Conservation (phyloP, 2,888 invertebrate species). For the Barypeithes pellucidus region DNA sequence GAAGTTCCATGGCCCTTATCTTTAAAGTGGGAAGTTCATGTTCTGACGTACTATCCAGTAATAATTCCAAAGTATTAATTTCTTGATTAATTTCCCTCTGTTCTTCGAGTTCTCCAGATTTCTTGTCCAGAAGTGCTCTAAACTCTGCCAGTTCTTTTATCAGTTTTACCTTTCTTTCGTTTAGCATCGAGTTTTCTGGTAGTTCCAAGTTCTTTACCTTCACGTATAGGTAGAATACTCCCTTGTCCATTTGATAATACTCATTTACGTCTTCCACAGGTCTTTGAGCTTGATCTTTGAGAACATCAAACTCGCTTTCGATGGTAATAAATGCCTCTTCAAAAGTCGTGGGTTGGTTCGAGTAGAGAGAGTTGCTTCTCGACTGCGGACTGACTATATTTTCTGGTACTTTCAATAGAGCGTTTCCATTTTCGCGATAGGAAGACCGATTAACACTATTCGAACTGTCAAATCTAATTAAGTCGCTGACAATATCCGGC, state of each 20-base stretch:
- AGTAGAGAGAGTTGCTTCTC: conserved; percentile 9
- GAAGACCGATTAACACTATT: neutral
- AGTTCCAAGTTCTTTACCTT: conserved; percentile 34
- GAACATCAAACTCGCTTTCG: conserved; percentile 36
- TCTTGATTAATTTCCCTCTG: conserved; percentile 28
- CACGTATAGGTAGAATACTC: conserved; percentile 41
- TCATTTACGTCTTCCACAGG: conserved; percentile 31
- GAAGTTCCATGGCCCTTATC: conserved; percentile 15
- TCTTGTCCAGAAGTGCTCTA: conserved; percentile 25
- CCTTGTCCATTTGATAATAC: conserved; percentile 48
- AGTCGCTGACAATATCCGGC: conserved; percentile 40
- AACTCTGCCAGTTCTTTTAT: conserved; percentile 35
- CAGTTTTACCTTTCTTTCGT: conserved; percentile 24
- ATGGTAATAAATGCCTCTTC: conserved; percentile 25
- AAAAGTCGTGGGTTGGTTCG: conserved; percentile 5
- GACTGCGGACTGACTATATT: neutral
- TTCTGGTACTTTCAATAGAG: conserved; percentile 1
- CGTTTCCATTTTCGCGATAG: neutral
- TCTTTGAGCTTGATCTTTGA: conserved; percentile 28
- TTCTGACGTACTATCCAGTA: conserved; percentile 31
- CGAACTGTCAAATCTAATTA: conserved; percentile 22
- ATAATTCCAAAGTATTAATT: conserved; percentile 30
- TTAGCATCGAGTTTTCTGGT: conserved; percentile 3
- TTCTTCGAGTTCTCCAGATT: conserved; percentile 34
- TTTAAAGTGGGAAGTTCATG: conserved; percentile 22